Evolutionary conservation across 2,888 invertebrate genomes (phyloP), one percentile per base, ranked within the genome.

Genomic region (Leptura quadrifasciata): DNA sequence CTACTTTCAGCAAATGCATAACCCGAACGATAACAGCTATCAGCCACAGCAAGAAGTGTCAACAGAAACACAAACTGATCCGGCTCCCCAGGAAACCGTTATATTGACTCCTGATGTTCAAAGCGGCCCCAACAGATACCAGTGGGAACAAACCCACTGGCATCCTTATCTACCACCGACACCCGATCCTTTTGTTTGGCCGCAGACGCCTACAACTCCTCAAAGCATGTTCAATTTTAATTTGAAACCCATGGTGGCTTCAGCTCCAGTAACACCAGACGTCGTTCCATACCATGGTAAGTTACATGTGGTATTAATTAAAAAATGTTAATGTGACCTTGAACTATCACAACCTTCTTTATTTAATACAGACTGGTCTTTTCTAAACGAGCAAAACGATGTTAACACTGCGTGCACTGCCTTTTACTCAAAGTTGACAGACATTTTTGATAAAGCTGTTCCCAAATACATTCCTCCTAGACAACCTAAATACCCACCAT

Each of bases 231-330:
- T 76, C 63, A 81, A 81, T 68, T 82, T 72, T 57, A 83, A 80
- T 54, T 74, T 83, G 24, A 85, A 84, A 63, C 85, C 86, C 0
- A 84, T 87, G 82, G 81, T 85, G 1, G 85, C 86, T 0, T 86
- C 86, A 9, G 85, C 86, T 24, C 85, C 87, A 2, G 83, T 83
- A 5, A 86, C 86, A 17, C 86, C 86, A n/a, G 82, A 82, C 73
- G 83, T 85, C 15, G 76, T 86, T 8, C 83, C 72, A 5, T 76
- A 75, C 35, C 67, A 69, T 31, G 69, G 76, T 76, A 69, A 55
- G 75, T 60, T 17, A 39, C 10, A 31, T 17, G 10, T 6, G 24
- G 63, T 54, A 39, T 58, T 27, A 10, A 4, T n/a, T 18, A 15
- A 55, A 55, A n/a, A 55, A 55, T 18, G 18, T 55, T 20, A 55